Evolutionary conservation across 2,888 invertebrate species (phyloP), one percentile per base, ranked within the genome.

Genomic region (Empis livida): DNA sequence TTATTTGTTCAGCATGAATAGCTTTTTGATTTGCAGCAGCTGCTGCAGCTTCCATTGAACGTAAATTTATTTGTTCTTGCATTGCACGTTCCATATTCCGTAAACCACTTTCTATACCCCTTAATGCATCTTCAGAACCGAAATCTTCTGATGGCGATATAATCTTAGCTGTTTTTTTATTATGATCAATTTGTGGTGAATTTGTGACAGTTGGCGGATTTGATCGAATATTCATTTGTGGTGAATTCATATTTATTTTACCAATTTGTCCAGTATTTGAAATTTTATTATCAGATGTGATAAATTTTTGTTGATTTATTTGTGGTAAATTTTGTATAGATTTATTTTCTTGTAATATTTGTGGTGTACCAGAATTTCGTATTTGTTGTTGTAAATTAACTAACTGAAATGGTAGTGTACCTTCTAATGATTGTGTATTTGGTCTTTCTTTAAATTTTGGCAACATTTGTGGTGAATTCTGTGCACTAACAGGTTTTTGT

Each of bases 51-150:
- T 70, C 70, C 48, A 67, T 51, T 27, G 62, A 64, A 15, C 70
- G 57, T 38, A 70, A 48, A 51, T 64, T 69, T 62, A 70, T 66
- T 56, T 70, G 70, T 51, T 70, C 70, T 54, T 68, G 67, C 69
- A 69, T 69, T 46, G 70, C 70, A 16, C 70, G 62, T 51, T 70
- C 70, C 70, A 70, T 70, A 48, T 68, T 70, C 16, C 68, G 62
- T 15, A 70, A 54, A 4, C 70, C 70, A 46, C 70, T 68, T 49
- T 70, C 70, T 15, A 70, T 70, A 42, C 70, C 69, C 0, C 70
- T 62, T 42, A 70, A 51, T 1, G 70, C 70, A 53, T 70, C 70
- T 49, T 70, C 70, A 8, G 68, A 70, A 3, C 70, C 68, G 38
- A 68, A 68, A 39, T 70, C 70, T 42, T 70, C 70, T 8, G 62